Percentiles rank a stretch among this genome's conserved stretches.
Conservation (phyloP, 2,113 vertebrate genomes). For the Aleadryas rufinucha region DNA sequence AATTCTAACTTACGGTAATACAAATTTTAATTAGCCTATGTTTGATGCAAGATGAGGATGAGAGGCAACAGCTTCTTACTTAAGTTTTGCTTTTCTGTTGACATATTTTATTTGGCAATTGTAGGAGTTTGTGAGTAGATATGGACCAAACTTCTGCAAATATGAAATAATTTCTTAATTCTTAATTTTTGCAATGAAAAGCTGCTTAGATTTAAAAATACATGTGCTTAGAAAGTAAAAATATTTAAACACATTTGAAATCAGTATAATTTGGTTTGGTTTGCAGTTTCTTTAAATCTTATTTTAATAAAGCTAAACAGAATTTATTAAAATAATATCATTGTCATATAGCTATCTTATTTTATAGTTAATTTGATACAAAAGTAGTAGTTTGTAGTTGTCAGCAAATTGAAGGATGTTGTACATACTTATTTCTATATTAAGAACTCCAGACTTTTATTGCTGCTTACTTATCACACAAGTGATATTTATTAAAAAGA, state of each 20-base stretch:
- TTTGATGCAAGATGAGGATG: not conserved
- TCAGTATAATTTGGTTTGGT: not conserved
- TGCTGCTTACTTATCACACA: not conserved
- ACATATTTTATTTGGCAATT: not conserved
- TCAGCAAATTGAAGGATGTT: not conserved
- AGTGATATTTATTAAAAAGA: not conserved
- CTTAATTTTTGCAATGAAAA: not conserved
- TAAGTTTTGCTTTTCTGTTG: not conserved
- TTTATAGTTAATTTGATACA: not conserved
- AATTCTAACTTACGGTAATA: not conserved
- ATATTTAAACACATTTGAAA: not conserved
- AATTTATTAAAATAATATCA: not conserved
- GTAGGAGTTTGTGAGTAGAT: not conserved
- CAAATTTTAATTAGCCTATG: conserved; percentile 13
- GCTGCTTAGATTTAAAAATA: not conserved
- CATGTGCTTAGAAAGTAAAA: not conserved
- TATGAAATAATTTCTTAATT: not conserved
- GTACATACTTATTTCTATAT: not conserved
- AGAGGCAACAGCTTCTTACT: not conserved
- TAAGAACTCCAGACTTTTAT: not conserved
- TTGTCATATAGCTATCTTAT: not conserved
- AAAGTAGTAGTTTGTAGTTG: not conserved
- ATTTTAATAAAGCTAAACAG: not conserved
- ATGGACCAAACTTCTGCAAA: not conserved
- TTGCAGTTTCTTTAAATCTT: not conserved